A percentile compares a stretch with the other conserved stretches of the same genome.
These are phyloP conservation scores for Clanis bilineata DNA, from an alignment of 2,888 invertebrate genomes.

Conservation along the genomic window DNA sequence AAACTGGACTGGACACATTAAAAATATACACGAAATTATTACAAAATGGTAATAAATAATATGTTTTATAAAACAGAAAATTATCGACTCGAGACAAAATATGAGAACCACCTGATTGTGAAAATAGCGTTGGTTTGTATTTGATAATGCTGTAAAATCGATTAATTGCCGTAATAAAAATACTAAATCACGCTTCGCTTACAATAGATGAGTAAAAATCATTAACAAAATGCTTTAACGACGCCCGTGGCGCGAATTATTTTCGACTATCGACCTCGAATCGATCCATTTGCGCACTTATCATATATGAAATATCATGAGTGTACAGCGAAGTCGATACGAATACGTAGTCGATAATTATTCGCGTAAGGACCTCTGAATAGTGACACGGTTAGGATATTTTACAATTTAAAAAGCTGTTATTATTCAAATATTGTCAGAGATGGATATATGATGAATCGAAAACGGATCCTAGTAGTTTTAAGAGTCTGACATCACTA, in stretches of 20 bases:
- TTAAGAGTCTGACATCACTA: too few relatives aligned
- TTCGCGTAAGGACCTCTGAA: too few relatives aligned
- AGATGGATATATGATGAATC: too few relatives aligned
- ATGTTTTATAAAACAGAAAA: slow-evolving; percentile 88
- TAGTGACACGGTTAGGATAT: neutral
- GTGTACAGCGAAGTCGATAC: too few relatives aligned
- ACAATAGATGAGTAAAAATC: slow-evolving; percentile 43
- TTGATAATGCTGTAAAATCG: slow-evolving; percentile 46
- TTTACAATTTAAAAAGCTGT: neutral
- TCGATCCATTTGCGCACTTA: too few relatives aligned
- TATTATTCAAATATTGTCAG: too few relatives aligned
- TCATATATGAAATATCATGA: too few relatives aligned
- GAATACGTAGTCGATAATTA: too few relatives aligned
- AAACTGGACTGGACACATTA: slow-evolving; percentile 70
- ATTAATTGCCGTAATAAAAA: slow-evolving; percentile 52
- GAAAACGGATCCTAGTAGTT: too few relatives aligned
- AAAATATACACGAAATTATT: slow-evolving; percentile 27
- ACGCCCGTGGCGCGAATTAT: neutral
- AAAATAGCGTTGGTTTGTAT: slow-evolving; percentile 97
- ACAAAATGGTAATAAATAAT: slow-evolving; percentile 34
- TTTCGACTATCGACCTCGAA: too few relatives aligned
- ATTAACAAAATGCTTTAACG: slow-evolving; percentile 35
- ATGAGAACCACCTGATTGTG: slow-evolving; percentile 98
- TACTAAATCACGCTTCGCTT: slow-evolving; percentile 66
- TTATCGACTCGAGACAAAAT: slow-evolving; percentile 97